phyloP scores from a whole-genome alignment of 2,797 vertebrate genomes.

The Emydoidea blandingii region DNA sequence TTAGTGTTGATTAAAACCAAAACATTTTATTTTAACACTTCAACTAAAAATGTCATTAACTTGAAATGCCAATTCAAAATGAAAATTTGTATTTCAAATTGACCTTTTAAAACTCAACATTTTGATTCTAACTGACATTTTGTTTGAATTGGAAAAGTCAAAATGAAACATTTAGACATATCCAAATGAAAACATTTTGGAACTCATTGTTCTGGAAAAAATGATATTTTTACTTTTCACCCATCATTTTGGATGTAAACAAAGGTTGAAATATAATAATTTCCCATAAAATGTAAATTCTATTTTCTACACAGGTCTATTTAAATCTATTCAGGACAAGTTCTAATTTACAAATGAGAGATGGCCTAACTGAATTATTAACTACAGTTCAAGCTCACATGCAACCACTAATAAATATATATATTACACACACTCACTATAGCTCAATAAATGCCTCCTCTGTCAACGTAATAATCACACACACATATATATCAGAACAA shows the following conservation, averaged over 20 bases:
- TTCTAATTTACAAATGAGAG: background rate
- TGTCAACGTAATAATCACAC: background rate
- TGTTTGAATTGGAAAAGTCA: background rate
- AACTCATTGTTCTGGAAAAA: background rate
- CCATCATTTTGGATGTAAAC: background rate
- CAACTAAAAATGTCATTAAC: background rate
- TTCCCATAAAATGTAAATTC: background rate
- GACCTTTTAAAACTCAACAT: background rate
- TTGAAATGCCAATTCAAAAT: background rate
- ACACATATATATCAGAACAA: background rate
- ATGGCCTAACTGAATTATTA: background rate
- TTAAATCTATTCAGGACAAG: background rate
- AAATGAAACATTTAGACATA: background rate
- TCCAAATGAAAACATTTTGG: background rate
- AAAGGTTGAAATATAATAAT: background rate
- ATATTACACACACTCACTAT: background rate
- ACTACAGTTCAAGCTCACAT: background rate
- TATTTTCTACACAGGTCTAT: background rate
- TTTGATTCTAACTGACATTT: background rate
- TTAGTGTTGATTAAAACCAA: background rate
- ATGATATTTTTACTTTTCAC: background rate
- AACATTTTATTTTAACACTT: background rate
- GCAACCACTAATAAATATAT: too few relatives aligned
- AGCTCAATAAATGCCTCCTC: background rate
- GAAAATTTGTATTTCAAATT: background rate